Conservation (phyloP, 2,797 vertebrate species). For the Pogoniulus pusillus region DNA sequence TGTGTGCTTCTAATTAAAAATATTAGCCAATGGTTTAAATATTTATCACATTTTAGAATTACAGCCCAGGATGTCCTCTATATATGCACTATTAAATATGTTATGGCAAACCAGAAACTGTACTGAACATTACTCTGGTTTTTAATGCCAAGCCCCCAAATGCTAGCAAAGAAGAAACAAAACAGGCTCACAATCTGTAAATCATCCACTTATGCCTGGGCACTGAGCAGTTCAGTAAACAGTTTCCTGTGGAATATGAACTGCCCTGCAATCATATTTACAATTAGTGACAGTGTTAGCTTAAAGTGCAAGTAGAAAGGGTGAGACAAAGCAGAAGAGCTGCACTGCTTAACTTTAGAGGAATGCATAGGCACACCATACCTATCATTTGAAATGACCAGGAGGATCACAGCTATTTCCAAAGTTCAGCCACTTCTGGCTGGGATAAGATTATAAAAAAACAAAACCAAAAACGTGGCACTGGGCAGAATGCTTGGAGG, state of each 20-base stretch:
- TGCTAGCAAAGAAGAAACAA: slow-evolving; percentile 31
- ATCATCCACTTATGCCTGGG: slow-evolving; percentile 55
- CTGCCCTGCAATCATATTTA: slow-evolving; percentile 50
- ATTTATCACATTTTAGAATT: neutral
- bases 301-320: slow-evolving; percentile 43
- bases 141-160: neutral
- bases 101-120: neutral
- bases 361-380: neutral
- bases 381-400: neutral
- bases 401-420: neutral
- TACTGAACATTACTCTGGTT: neutral
- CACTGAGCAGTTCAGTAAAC: slow-evolving; percentile 56
- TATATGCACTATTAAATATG: neutral
- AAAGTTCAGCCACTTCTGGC: neutral
- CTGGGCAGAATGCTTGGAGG: neutral
- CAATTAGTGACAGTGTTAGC: slow-evolving; percentile 64
- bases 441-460: neutral
- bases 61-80: neutral
- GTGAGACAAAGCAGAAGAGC: slow-evolving; percentile 54
- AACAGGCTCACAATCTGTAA: slow-evolving; percentile 52
- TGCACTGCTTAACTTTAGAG: slow-evolving; percentile 13
- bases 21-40: neutral
- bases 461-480: neutral
- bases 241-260: slow-evolving; percentile 59
- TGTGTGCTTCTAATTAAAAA: neutral